Evolutionary conservation across 2,797 vertebrate species (phyloP).

Genomic region (Astyanax mexicanus): DNA sequence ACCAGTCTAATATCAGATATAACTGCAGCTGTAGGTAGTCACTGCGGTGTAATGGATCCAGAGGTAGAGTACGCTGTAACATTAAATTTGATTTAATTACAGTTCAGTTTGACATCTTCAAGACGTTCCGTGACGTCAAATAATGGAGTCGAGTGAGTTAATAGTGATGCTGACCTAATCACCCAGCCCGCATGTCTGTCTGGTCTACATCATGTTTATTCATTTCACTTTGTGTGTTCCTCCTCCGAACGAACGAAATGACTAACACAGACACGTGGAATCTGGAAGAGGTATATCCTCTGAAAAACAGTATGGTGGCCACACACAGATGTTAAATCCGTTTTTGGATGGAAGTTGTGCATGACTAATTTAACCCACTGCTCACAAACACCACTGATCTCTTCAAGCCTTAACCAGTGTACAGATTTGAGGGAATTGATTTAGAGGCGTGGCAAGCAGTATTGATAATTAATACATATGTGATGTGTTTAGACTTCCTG

Average conservation of each 20-base stretch:
- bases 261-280: slow-evolving; percentile 65
- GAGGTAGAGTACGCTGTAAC: background rate
- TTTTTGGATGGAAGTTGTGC: slow-evolving; percentile 65
- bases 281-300: slow-evolving; percentile 61
- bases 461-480: background rate
- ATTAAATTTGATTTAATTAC: background rate
- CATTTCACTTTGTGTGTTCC: slow-evolving; percentile 65
- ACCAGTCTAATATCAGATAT: background rate
- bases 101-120: background rate
- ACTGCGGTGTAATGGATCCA: background rate
- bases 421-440: slow-evolving; percentile 31
- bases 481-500: no score
- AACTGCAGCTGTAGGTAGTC: background rate
- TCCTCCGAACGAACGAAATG: no score
- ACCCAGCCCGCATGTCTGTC: slow-evolving; percentile 20
- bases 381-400: slow-evolving; percentile 48
- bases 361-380: slow-evolving; percentile 70
- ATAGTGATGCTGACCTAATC: slow-evolving; percentile 40
- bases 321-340: slow-evolving; percentile 72
- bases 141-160: slow-evolving; percentile 30
- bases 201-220: slow-evolving; percentile 62
- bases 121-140: background rate
- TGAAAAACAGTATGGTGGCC: slow-evolving; percentile 63
- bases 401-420: slow-evolving; percentile 44
- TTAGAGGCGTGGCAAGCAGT: background rate